These are phyloP conservation scores for Hipposideros larvatus DNA, from an alignment of 2,797 vertebrate species.

Conservation along the genomic window DNA sequence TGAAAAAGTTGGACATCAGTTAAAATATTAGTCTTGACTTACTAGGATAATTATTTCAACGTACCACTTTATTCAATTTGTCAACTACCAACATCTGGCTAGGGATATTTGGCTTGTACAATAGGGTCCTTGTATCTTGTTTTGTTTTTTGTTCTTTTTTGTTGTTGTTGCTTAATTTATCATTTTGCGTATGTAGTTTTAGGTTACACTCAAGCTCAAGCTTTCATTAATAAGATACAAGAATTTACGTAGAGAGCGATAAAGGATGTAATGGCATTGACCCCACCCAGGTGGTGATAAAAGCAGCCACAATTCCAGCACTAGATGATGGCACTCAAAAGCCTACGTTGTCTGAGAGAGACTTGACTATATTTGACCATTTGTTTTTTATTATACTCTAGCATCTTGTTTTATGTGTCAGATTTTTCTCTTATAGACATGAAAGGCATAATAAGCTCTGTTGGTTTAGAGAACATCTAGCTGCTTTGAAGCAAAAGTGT, in stretches of 20 bases:
- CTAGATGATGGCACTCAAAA: background rate
- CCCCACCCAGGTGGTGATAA: background rate
- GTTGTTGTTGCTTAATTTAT: background rate
- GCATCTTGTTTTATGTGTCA: slow-evolving; percentile 29
- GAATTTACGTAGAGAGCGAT: background rate
- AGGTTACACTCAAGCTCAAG: background rate
- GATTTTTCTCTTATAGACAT: background rate
- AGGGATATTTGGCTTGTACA: slow-evolving; percentile 1
- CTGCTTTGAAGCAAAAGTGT: slow-evolving; percentile 47
- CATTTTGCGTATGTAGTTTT: slow-evolving; percentile 38
- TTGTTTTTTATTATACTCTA: slow-evolving; percentile 16
- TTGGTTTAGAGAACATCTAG: slow-evolving; percentile 12
- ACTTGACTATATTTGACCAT: background rate
- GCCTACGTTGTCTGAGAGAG: background rate
- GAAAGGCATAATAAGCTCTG: background rate
- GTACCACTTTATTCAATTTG: slow-evolving; percentile 22
- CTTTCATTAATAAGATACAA: slow-evolving; percentile 20
- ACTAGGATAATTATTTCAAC: background rate
- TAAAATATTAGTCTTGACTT: slow-evolving; percentile 46
- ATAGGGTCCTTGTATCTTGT: background rate
- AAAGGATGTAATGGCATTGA: slow-evolving; percentile 4
- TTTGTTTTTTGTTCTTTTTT: slow-evolving; percentile 30
- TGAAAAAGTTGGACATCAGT: slow-evolving; percentile 15
- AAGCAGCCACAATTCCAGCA: background rate
- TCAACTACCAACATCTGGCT: background rate